A percentile compares a stretch with the other conserved stretches of the same genome.
These are phyloP conservation scores for Orchesella cincta DNA, from an alignment of 1,140 invertebrate species.

Conservation along the genomic window DNA sequence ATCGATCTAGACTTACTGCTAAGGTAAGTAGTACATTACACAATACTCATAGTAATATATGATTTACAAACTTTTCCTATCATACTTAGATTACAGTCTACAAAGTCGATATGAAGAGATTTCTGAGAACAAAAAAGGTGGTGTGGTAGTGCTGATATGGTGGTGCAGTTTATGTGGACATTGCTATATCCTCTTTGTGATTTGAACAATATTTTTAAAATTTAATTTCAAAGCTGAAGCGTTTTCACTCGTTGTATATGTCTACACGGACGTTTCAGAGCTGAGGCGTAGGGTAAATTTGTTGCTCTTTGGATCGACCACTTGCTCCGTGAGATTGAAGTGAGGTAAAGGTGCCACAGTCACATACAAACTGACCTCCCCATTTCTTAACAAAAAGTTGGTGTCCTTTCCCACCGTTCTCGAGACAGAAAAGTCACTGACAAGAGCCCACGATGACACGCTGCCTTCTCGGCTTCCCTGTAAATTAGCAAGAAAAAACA, in stretches of 20 bases:
- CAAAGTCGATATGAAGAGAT: not conserved
- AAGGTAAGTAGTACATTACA: too few species aligned
- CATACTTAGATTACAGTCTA: slow-evolving; percentile 4
- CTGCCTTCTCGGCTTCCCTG: slow-evolving; percentile 46
- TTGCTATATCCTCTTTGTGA: too few species aligned
- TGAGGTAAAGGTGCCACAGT: slow-evolving; percentile 81
- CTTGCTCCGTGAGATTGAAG: slow-evolving; percentile 90
- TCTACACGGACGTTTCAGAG: slow-evolving; percentile 91
- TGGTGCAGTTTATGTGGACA: too few species aligned
- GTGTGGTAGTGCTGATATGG: too few species aligned
- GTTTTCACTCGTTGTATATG: not conserved
- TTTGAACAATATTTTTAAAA: too few species aligned
- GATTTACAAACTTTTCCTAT: too few species aligned
- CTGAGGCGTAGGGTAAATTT: slow-evolving; percentile 92
- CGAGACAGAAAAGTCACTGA: slow-evolving; percentile 72
- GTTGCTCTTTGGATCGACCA: slow-evolving; percentile 92
- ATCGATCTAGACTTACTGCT: too few species aligned
- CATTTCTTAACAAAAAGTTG: slow-evolving; percentile 86
- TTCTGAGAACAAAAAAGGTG: not conserved
- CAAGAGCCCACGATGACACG: slow-evolving; percentile 48
- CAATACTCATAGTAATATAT: too few species aligned
- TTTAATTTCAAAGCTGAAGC: slow-evolving; percentile 3
- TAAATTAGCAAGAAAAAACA: not conserved
- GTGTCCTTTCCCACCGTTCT: slow-evolving; percentile 65
- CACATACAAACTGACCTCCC: slow-evolving; percentile 88